phyloP scores from a whole-genome alignment of 2,113 vertebrate genomes.

The Poeciliopsis turrubarensis region DNA sequence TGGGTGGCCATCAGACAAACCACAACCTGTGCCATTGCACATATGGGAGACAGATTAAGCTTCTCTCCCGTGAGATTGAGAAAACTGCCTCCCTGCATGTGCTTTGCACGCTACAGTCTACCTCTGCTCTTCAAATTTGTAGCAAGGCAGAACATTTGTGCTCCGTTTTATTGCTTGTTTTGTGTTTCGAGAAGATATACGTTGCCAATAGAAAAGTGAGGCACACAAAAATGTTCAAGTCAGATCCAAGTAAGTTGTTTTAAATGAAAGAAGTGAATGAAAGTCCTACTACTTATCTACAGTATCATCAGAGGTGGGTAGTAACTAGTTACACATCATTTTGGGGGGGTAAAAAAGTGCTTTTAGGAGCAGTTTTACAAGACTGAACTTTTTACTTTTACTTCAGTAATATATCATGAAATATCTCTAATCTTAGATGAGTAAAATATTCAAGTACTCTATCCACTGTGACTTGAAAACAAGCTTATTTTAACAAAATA shows the following conservation, averaged over 20 bases:
- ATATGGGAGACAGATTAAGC: constrained; percentile 67
- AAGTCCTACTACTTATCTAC: too few relatives aligned
- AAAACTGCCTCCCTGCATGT: constrained; percentile 49
- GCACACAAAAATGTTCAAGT: background rate
- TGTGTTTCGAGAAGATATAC: background rate
- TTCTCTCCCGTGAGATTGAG: constrained; percentile 53
- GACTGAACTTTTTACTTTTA: too few relatives aligned
- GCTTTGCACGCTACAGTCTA: constrained; percentile 70
- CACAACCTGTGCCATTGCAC: constrained; percentile 67
- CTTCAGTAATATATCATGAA: too few relatives aligned
- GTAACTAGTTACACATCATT: too few relatives aligned
- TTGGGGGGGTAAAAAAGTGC: too few relatives aligned
- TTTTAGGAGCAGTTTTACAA: too few relatives aligned
- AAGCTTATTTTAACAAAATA: too few relatives aligned
- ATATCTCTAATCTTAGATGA: too few relatives aligned
- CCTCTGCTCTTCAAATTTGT: constrained; percentile 46
- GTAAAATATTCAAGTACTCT: too few relatives aligned
- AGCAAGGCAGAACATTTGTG: constrained; percentile 24
- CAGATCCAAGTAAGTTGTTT: background rate
- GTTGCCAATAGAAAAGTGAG: background rate
- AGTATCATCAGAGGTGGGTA: too few relatives aligned
- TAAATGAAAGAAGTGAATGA: background rate
- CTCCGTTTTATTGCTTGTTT: constrained; percentile 8
- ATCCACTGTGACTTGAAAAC: too few relatives aligned
- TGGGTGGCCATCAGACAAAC: constrained; percentile 70